Evolutionary conservation across 2,888 invertebrate species (phyloP).

Genomic region (Sepioteuthis lessoniana): DNA sequence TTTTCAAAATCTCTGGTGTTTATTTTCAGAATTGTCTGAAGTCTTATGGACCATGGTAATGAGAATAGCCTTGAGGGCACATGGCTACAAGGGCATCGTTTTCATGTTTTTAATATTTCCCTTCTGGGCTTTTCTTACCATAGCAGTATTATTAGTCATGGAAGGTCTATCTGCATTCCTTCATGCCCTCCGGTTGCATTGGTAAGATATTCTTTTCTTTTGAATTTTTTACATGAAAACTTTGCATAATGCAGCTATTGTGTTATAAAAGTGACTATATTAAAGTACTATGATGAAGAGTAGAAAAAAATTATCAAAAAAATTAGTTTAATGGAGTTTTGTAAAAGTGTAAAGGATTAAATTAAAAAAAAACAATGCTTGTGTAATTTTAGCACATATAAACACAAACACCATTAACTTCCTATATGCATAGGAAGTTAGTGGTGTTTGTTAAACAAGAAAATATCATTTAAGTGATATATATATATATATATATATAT

Average conservation of each 20-base stretch:
- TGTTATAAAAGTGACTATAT: not conserved
- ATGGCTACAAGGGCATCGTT: constrained; percentile 76
- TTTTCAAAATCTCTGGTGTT: not conserved
- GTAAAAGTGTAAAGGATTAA: too few relatives aligned
- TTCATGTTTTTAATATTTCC: constrained; percentile 91
- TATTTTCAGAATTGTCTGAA: constrained; percentile 83
- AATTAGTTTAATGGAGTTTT: not conserved
- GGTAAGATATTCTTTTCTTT: constrained; percentile 79
- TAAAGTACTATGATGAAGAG: not conserved
- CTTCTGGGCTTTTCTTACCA: constrained; percentile 92
- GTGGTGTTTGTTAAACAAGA: too few relatives aligned
- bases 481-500: too few relatives aligned
- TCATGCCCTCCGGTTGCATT: constrained; percentile 97
- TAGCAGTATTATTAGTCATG: constrained; percentile 97
- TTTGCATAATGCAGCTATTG: not conserved
- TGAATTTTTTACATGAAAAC: not conserved
- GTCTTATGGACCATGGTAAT: constrained; percentile 92
- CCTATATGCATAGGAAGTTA: too few relatives aligned
- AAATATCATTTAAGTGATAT: too few relatives aligned
- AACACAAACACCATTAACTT: too few relatives aligned
- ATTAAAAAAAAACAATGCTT: too few relatives aligned
- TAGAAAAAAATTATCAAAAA: not conserved
- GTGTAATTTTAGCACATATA: too few relatives aligned
- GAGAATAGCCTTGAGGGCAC: constrained; percentile 82
- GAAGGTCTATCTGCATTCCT: constrained; percentile 99